Evolutionary conservation across 2,797 vertebrate genomes (phyloP), one percentile per base, ranked within the genome.

Genomic region (Semotilus atromaculatus): DNA sequence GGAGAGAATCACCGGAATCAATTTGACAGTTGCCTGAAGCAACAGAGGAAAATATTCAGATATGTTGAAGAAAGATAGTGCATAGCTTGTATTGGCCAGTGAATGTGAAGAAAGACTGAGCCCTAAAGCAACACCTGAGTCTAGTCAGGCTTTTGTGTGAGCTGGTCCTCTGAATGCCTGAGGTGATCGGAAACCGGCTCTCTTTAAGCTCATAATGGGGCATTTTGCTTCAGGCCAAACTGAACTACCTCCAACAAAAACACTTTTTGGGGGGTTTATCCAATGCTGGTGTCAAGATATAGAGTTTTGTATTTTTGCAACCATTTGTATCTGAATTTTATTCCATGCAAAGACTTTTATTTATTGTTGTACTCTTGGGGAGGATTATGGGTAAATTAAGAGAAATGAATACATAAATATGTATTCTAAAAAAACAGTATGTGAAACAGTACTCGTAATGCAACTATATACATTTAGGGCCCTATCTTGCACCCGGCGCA

Each of bases 11-110:
- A 75, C 80, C 80, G 64, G 38, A 51, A 10, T 67, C 13, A 36
- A 21, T 67, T 34, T 70, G 60, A 74, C 79, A 71, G 60, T 66
- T 36, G 60, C 53, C 81, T 53, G 19, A 23, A 68, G 76, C 64
- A 74, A 60, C 48, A n/a, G 43, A 79, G 26, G 31, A 62, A 70
- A 86, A 85, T 53, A 71, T 80, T 43, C 34, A 82, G 76, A 88
- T 43, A 82, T 66, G 68, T 66, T 84, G 62, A 48, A 38, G 23
- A 76, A 58, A 34, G 72, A 67, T n/a, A 7, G 66, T 79, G 60
- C 68, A 64, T 80, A 83, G 64, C 38, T 58, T 11, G 29, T 53
- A 48, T 66, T 60, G 72, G 45, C 76, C 68, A 34, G 13, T 73
- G 62, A 38, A 79, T 60, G 51, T 19, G 34, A 34, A 70, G 68